Evolutionary conservation across 1,140 invertebrate genomes (phyloP).

Genomic region (Neotoxoptera formosana): DNA sequence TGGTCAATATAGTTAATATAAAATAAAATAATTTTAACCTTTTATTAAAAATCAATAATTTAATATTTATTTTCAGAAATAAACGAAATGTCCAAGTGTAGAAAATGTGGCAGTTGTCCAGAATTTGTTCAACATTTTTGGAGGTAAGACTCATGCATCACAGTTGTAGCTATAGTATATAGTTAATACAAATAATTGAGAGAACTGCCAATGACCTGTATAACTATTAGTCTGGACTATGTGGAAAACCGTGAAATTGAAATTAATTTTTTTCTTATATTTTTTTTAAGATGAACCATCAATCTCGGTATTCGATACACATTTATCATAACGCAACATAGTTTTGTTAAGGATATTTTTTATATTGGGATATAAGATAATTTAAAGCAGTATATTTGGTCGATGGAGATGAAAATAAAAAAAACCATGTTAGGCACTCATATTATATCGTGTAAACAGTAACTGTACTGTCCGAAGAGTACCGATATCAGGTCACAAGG

Average conservation of each 20-base stretch:
- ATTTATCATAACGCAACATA: conserved; percentile 42
- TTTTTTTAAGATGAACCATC: conserved; percentile 3
- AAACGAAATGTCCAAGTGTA: background rate
- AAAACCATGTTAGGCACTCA: background rate
- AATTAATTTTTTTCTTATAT: conserved; percentile 30
- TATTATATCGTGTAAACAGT: background rate
- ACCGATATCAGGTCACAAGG: background rate
- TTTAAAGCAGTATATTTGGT: background rate
- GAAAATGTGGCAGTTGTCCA: conserved; percentile 40
- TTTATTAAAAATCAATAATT: conserved; percentile 2
- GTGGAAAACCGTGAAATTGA: conserved; percentile 53
- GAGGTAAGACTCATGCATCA: conserved; percentile 43
- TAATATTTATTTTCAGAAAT: conserved; percentile 45
- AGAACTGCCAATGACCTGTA: conserved; percentile 56
- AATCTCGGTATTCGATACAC: conserved; percentile 46
- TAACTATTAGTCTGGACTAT: background rate
- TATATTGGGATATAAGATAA: background rate
- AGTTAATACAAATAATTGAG: background rate
- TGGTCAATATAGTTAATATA: no score
- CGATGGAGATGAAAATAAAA: background rate
- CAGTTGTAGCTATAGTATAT: conserved; percentile 1
- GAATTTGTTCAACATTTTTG: conserved; percentile 56
- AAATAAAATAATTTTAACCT: background rate
- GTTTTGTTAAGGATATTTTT: conserved; percentile 12
- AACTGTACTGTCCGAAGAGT: background rate